Percentiles rank a stretch among this genome's conserved stretches.
Evolutionary conservation across 2,113 vertebrate species (phyloP).

Genomic region (Xenopus borealis): DNA sequence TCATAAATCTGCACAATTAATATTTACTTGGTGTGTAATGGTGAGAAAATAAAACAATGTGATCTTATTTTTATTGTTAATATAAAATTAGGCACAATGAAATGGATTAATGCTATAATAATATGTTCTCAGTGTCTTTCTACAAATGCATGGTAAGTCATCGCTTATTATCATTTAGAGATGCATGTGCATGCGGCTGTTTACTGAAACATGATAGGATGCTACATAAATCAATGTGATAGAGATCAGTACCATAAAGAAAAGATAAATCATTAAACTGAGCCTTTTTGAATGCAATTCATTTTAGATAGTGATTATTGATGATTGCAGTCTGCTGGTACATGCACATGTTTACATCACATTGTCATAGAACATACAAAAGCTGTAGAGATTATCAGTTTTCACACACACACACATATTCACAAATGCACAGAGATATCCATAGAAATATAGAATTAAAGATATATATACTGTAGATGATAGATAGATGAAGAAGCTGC

Average conservation of each 20-base stretch:
- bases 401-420: too few relatives aligned
- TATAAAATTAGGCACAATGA: slow-evolving; percentile 2
- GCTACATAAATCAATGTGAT: slow-evolving; percentile 99
- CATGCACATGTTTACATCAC: slow-evolving; percentile 78
- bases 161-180: slow-evolving; percentile 94
- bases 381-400: slow-evolving; percentile 45
- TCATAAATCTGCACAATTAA: background rate
- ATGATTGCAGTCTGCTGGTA: slow-evolving; percentile 90
- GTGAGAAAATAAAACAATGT: background rate
- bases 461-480: too few relatives aligned
- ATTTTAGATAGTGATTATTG: slow-evolving; percentile 99
- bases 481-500: too few relatives aligned
- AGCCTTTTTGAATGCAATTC: slow-evolving; percentile 83
- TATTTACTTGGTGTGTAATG: background rate
- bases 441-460: too few relatives aligned
- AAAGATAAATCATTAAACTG: slow-evolving; percentile 96
- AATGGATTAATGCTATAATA: background rate
- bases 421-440: too few relatives aligned
- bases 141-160: slow-evolving; percentile 77
- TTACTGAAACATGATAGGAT: slow-evolving; percentile 97
- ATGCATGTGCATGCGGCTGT: slow-evolving; percentile 87
- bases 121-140: slow-evolving; percentile 32
- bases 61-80: background rate
- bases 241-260: slow-evolving; percentile 90
- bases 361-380: slow-evolving; percentile 66